Conservation (phyloP, 2,888 invertebrate species). For the Nephrocerus scutellatus region DNA sequence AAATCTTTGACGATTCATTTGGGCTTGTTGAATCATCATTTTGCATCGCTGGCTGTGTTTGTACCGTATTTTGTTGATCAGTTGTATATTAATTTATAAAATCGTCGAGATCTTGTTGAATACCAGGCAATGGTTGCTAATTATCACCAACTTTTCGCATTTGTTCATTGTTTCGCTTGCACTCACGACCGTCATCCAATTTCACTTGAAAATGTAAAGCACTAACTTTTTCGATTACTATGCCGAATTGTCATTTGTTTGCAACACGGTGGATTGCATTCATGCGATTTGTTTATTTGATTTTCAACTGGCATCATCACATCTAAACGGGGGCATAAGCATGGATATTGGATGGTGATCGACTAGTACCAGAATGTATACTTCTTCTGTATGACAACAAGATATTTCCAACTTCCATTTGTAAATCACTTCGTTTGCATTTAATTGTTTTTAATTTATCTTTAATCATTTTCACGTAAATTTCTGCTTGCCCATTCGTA, state of each 20-base stretch:
- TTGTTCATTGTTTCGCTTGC: conserved; percentile 12
- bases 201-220: conserved; percentile 9
- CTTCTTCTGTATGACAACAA: not conserved
- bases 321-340: conserved; percentile 5
- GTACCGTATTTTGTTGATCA: no score
- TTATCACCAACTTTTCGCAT: no score
- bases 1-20: no score
- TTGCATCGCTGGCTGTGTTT: no score
- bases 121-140: no score
- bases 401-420: not conserved
- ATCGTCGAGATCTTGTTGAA: no score
- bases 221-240: conserved; percentile 4
- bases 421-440: no score
- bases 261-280: conserved; percentile 7
- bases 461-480: conserved; percentile 10
- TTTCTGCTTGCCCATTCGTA: conserved; percentile 11
- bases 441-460: conserved; percentile 7
- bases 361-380: conserved; percentile 4
- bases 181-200: conserved; percentile 12
- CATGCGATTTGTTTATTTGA: no score
- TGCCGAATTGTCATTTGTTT: conserved; percentile 17
- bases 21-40: no score
- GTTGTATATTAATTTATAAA: no score
- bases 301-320: not conserved
- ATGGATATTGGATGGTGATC: conserved; percentile 6